Evolutionary conservation across 2,113 vertebrate species (phyloP).

Genomic region (Mormyrus iriodes): DNA sequence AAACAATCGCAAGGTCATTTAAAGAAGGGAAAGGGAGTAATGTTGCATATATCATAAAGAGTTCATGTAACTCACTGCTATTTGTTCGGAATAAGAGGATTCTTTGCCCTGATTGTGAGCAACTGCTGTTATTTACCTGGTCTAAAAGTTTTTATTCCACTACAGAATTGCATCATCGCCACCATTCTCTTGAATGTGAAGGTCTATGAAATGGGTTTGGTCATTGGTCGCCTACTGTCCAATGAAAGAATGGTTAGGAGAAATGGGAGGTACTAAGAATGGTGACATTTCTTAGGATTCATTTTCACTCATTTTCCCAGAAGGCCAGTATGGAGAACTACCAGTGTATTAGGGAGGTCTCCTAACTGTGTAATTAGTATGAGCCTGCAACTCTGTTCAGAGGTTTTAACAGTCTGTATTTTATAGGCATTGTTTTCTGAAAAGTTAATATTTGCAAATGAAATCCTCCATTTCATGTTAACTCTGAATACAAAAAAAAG

Average conservation of each 20-base stretch:
- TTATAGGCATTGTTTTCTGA: constrained; percentile 3
- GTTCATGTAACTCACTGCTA: not conserved
- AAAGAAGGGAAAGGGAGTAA: not conserved
- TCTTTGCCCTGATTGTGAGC: not conserved
- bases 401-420: constrained; percentile 2
- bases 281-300: not conserved
- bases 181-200: not conserved
- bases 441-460: not conserved
- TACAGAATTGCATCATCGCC: not conserved
- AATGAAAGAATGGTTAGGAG: not conserved
- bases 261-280: not conserved
- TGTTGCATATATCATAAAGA: constrained; percentile 5
- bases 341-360: not conserved
- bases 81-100: not conserved
- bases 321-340: not conserved
- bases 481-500: not conserved
- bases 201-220: not conserved
- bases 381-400: not conserved
- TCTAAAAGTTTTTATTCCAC: not conserved
- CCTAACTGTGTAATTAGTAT: not conserved
- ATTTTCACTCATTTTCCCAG: not conserved
- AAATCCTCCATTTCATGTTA: not conserved
- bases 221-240: not conserved
- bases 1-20: not conserved
- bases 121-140: not conserved